These are phyloP conservation scores for Oscheius sp. DNA, from an alignment of 2,888 invertebrate genomes.

Conservation along the genomic window DNA sequence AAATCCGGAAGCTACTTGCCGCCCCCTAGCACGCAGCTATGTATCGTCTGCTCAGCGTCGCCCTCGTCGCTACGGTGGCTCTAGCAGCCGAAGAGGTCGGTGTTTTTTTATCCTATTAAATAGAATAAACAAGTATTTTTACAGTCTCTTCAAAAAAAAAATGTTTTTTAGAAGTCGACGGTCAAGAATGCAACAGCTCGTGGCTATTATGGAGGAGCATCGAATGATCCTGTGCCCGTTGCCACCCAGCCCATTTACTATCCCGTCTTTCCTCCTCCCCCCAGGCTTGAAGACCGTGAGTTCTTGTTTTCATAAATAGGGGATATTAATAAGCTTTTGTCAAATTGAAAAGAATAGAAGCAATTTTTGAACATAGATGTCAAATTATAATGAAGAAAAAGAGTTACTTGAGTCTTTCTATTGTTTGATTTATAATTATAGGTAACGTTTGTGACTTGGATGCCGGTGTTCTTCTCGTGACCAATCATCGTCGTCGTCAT, in stretches of 20 bases:
- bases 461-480: conserved; percentile 57
- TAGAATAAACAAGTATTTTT: neutral
- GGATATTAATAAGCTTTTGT: neutral
- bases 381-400: neutral
- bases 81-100: conserved; percentile 3
- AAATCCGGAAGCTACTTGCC: neutral
- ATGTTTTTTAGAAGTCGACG: neutral
- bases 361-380: neutral
- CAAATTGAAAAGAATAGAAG: neutral
- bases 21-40: conserved; percentile 17
- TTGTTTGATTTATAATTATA: conserved; percentile 13
- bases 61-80: conserved; percentile 10
- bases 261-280: conserved; percentile 40
- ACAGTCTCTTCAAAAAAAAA: neutral
- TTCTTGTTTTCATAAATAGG: conserved; percentile 4
- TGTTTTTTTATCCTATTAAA: neutral
- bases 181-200: conserved; percentile 41
- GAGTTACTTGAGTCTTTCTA: neutral
- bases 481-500: conserved; percentile 33
- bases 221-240: neutral
- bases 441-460: conserved; percentile 59
- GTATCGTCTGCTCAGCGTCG: conserved; percentile 17
- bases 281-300: conserved; percentile 46
- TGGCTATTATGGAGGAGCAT: conserved; percentile 32
- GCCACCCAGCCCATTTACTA: conserved; percentile 17